Evolutionary conservation across 2,888 invertebrate species (phyloP).

Genomic region (Eumacrocentrus americanus): DNA sequence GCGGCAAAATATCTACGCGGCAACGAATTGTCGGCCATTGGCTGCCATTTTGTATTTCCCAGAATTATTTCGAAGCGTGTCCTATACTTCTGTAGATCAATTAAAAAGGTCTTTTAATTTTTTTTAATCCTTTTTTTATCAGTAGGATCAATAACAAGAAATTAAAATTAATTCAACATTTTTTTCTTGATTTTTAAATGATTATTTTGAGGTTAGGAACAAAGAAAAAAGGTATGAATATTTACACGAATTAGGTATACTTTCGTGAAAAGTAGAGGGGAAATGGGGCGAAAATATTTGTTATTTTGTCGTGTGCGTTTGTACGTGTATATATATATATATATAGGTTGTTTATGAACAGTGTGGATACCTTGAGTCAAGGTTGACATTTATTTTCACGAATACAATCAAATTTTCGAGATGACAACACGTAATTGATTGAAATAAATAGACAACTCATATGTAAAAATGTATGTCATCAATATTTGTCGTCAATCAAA

Average conservation of each 20-base stretch:
- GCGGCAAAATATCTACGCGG: slow-evolving; percentile 55
- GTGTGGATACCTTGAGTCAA: too few species aligned
- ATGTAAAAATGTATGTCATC: not conserved
- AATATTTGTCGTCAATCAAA: not conserved
- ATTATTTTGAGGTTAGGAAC: too few species aligned
- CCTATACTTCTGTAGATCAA: not conserved
- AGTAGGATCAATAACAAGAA: too few species aligned
- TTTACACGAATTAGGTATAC: too few species aligned
- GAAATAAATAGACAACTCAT: too few species aligned
- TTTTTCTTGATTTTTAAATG: too few species aligned
- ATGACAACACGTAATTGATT: not conserved
- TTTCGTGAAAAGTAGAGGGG: too few species aligned
- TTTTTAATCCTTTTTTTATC: not conserved
- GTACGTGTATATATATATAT: not conserved
- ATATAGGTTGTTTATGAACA: not conserved
- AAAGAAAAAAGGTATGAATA: too few species aligned
- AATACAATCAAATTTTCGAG: too few species aligned
- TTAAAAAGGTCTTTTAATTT: not conserved
- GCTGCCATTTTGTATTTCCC: not conserved
- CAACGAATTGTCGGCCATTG: slow-evolving; percentile 45
- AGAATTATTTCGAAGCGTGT: not conserved
- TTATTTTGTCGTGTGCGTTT: not conserved
- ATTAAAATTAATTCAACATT: too few species aligned
- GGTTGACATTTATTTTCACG: too few species aligned
- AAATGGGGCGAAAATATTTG: too few species aligned